Conservation (phyloP, 2,113 vertebrate species). For the Burhinus bistriatus region DNA sequence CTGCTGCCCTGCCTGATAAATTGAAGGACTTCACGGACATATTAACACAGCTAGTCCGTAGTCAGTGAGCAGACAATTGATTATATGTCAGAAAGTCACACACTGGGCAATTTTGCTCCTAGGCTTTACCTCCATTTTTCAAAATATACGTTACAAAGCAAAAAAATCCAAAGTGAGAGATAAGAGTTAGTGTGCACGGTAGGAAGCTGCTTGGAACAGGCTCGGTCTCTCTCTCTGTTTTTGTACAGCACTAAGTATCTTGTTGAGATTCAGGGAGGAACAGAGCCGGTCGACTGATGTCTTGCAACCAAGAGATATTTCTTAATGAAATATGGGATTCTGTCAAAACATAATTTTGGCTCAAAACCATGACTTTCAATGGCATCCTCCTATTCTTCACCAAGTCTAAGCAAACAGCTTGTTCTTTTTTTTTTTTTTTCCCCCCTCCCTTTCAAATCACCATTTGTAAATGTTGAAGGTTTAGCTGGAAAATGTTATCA, state of each 20-base stretch:
- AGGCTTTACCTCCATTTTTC: conserved; percentile 44
- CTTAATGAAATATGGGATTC: background rate
- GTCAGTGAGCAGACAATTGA: conserved; percentile 62
- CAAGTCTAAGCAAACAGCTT: background rate
- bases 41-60: conserved; percentile 34
- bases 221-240: background rate
- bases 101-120: conserved; percentile 44
- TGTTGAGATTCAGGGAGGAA: background rate
- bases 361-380: background rate
- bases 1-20: conserved; percentile 35
- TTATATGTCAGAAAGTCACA: conserved; percentile 62
- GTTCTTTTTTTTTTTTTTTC: background rate
- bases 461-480: background rate
- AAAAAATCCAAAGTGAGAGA: background rate
- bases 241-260: background rate
- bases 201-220: background rate
- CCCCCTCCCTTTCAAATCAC: background rate
- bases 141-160: conserved; percentile 20
- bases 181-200: background rate
- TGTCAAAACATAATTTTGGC: background rate
- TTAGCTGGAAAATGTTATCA: background rate
- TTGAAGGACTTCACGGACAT: conserved; percentile 50
- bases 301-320: background rate
- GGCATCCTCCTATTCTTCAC: background rate
- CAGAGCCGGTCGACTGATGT: rapidly evolving